phyloP scores from a whole-genome alignment of 2,888 invertebrate species.

The Eupithecia exiguata region DNA sequence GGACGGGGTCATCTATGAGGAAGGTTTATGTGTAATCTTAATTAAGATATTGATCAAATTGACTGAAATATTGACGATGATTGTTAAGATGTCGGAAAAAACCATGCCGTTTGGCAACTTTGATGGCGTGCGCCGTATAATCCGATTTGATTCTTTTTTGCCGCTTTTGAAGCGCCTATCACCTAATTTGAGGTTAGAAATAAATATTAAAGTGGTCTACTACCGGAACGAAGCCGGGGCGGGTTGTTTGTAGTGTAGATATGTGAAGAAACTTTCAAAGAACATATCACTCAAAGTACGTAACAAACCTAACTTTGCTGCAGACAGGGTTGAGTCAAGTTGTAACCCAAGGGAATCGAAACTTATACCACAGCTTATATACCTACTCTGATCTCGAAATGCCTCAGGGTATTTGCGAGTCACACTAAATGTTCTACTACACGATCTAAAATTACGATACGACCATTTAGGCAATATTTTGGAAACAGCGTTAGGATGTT shows the following conservation, averaged over 20 bases:
- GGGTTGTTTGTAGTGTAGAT: not conserved
- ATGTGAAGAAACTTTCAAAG: not conserved
- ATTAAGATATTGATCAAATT: no score
- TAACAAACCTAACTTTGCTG: constrained; percentile 13
- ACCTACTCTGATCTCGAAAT: not conserved
- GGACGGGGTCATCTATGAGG: no score
- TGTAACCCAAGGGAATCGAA: constrained; percentile 9
- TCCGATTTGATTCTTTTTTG: no score
- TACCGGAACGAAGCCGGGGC: no score
- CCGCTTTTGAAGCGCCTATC: no score
- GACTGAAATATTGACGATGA: no score
- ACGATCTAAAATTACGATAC: not conserved
- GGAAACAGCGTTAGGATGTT: not conserved
- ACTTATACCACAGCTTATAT: constrained; percentile 5
- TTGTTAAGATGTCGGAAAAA: no score
- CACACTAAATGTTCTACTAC: not conserved
- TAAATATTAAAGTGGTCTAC: no score
- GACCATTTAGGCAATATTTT: not conserved
- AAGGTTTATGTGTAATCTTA: no score
- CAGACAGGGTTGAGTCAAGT: constrained; percentile 13
- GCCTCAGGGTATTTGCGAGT: not conserved
- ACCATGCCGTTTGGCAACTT: no score
- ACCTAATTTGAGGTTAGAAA: no score
- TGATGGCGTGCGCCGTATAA: no score
- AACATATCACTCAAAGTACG: constrained; percentile 10